Conservation (phyloP, 1,140 invertebrate species). For the Xylocopa sonorina region DNA sequence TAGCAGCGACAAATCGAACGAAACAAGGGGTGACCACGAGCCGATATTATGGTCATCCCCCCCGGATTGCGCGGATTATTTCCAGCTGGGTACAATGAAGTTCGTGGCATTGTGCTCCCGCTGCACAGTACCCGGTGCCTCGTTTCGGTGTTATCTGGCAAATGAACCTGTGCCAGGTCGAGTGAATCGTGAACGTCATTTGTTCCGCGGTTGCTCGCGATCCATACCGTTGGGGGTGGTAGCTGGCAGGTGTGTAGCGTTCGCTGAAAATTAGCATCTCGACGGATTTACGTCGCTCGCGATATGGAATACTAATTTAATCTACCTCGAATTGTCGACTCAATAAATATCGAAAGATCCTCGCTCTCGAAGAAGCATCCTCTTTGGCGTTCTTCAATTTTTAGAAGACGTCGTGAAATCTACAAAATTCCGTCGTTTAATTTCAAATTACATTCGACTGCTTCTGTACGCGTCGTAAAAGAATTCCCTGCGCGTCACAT, state of each 20-base stretch:
- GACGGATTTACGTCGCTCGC: no score
- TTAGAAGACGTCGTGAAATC: not conserved
- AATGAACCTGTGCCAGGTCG: not conserved
- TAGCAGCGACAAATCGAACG: constrained; percentile 2
- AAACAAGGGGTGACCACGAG: no score
- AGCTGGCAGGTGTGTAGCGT: no score
- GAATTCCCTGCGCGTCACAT: not conserved
- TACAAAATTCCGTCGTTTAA: not conserved
- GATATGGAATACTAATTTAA: no score
- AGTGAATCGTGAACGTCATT: not conserved
- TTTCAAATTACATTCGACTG: not conserved
- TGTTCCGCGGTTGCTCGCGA: not conserved
- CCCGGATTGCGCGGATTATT: not conserved
- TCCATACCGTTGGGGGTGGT: not conserved
- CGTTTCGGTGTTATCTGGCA: constrained; percentile 2
- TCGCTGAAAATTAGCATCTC: no score
- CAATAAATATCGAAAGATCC: not conserved
- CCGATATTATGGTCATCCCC: not conserved
- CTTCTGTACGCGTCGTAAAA: not conserved
- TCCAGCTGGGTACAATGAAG: not conserved
- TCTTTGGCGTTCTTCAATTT: no score
- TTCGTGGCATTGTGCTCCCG: constrained; percentile 10
- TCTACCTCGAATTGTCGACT: no score
- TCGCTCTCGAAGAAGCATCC: no score
- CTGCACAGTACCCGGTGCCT: not conserved